Evolutionary conservation across 2,797 vertebrate species (phyloP).

Genomic region (Dryobates pubescens): DNA sequence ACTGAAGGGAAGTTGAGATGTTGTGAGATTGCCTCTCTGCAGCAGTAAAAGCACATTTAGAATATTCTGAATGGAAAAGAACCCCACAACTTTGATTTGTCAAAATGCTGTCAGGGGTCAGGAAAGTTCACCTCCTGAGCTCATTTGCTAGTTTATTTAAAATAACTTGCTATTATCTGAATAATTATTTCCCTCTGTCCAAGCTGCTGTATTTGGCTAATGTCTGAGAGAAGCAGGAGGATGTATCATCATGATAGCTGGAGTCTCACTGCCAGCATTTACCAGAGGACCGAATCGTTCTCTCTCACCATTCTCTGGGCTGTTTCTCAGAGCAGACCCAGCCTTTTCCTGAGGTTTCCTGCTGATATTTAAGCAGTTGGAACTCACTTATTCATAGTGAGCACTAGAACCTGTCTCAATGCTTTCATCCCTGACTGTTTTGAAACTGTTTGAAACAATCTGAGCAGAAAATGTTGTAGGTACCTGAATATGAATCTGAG

Average conservation of each 20-base stretch:
- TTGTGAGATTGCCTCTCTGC: neutral
- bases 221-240: neutral
- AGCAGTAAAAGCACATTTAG: conserved; percentile 1
- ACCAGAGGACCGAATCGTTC: neutral
- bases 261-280: neutral
- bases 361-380: neutral
- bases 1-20: neutral
- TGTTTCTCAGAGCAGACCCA: neutral
- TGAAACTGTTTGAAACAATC: neutral
- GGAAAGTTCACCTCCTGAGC: neutral
- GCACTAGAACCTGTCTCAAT: neutral
- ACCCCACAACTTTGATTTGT: neutral
- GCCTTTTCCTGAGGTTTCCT: neutral
- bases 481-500: neutral
- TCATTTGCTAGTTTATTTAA: conserved; percentile 6
- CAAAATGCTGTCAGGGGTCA: neutral
- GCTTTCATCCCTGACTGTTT: neutral
- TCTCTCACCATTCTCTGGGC: neutral
- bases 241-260: neutral
- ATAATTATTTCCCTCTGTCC: neutral
- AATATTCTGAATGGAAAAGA: neutral
- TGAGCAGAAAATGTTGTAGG: neutral
- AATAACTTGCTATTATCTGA: neutral
- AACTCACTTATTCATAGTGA: neutral
- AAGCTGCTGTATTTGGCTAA: neutral